Evolutionary conservation across 2,797 vertebrate species (phyloP).

Genomic region (Sarcophilus harrisii): DNA sequence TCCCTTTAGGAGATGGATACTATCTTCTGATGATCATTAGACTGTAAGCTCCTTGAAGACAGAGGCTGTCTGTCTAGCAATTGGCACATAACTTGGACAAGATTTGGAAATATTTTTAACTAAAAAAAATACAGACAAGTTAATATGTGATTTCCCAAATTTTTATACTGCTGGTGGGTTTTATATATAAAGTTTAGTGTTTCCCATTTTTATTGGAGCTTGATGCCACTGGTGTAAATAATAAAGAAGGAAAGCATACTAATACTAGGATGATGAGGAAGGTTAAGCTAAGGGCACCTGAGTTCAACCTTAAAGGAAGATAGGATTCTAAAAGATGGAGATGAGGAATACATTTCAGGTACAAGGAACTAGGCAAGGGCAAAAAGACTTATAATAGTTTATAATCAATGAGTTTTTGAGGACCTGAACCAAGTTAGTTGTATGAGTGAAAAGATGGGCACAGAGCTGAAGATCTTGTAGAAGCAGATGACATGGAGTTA

Average conservation of each 20-base stretch:
- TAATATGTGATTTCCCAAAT: neutral
- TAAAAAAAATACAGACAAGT: neutral
- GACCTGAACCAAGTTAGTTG: neutral
- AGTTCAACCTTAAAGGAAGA: neutral
- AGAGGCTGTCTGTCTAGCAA: neutral
- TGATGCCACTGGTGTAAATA: neutral
- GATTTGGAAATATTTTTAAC: neutral
- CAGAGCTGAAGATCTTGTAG: neutral
- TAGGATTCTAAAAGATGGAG: neutral
- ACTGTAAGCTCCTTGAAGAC: neutral
- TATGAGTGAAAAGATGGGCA: neutral
- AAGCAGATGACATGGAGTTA: neutral
- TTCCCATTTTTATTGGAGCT: neutral
- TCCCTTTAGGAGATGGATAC: neutral
- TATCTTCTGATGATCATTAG: neutral
- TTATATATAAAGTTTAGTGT: neutral
- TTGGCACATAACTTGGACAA: neutral
- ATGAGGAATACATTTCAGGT: neutral
- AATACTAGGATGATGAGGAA: neutral
- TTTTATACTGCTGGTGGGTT: neutral
- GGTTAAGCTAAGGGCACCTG: neutral
- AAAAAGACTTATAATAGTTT: too few species aligned
- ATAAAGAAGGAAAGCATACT: neutral
- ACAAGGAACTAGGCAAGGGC: too few species aligned
- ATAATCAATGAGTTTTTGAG: neutral